phyloP scores from a whole-genome alignment of 2,888 invertebrate genomes.

The Pollenia labialis region DNA sequence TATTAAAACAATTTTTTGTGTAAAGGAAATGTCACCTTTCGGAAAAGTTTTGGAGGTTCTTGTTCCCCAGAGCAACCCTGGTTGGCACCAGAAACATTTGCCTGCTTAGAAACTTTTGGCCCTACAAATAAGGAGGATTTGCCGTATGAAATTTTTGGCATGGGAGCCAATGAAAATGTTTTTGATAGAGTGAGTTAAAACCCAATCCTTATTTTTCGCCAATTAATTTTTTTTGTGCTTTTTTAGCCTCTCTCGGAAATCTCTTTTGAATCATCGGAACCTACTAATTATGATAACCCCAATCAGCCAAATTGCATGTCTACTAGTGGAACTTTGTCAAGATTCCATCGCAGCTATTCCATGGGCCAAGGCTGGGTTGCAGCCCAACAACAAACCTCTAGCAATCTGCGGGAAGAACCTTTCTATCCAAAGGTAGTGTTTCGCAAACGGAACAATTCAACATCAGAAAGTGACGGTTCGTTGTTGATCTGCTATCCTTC shows the following conservation, averaged over 20 bases:
- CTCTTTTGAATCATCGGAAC: conserved; percentile 84
- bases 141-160: conserved; percentile 84
- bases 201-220: background rate
- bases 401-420: conserved; percentile 74
- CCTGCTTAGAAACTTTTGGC: conserved; percentile 83
- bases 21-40: conserved; percentile 78
- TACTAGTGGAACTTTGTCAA: conserved; percentile 79
- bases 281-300: conserved; percentile 80
- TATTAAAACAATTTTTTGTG: background rate
- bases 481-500: conserved; percentile 93
- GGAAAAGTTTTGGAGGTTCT: conserved; percentile 82
- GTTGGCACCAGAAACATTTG: conserved; percentile 83
- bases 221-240: background rate
- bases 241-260: conserved; percentile 83
- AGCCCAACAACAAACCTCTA: conserved; percentile 77
- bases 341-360: conserved; percentile 93
- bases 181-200: conserved; percentile 81
- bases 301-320: conserved; percentile 76
- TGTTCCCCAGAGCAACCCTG: conserved; percentile 83
- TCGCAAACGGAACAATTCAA: conserved; percentile 89
- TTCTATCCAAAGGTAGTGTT: conserved; percentile 84
- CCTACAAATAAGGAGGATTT: conserved; percentile 82
- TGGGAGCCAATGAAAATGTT: conserved; percentile 81
- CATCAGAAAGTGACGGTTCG: conserved; percentile 86
- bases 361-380: conserved; percentile 89